phyloP scores from a whole-genome alignment of 2,888 invertebrate genomes.

The Hydropsyche betteni region DNA sequence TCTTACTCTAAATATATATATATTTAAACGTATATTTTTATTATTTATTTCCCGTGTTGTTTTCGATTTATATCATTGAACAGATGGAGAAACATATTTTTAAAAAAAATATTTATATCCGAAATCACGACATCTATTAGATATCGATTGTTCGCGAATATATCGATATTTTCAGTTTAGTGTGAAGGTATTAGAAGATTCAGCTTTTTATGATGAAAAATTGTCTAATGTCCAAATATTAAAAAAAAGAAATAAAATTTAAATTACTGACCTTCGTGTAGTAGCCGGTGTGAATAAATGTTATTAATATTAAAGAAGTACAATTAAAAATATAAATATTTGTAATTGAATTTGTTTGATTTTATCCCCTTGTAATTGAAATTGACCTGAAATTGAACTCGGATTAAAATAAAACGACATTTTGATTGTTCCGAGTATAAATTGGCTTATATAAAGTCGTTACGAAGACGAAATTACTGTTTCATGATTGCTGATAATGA shows the following conservation, averaged over 20 bases:
- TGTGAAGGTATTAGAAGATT: conserved; percentile 23
- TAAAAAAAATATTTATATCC: conserved; percentile 5
- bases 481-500: no score
- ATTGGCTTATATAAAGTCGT: no score
- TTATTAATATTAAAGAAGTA: conserved; percentile 56
- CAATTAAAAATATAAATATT: conserved; percentile 44
- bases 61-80: conserved; percentile 23
- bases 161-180: conserved; percentile 23
- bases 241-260: conserved; percentile 1
- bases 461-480: no score
- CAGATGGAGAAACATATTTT: conserved; percentile 4
- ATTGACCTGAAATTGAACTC: no score
- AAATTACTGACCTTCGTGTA: conserved; percentile 53
- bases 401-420: no score
- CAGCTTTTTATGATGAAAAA: conserved; percentile 28
- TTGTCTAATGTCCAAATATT: conserved; percentile 11
- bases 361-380: background rate
- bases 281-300: conserved; percentile 66
- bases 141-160: background rate
- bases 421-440: no score
- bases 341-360: conserved; percentile 35
- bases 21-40: conserved; percentile 20
- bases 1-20: conserved; percentile 31
- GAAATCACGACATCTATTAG: background rate
- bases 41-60: conserved; percentile 17